Conservation (phyloP, 2,113 vertebrate genomes). For the Ranitomeya variabilis region DNA sequence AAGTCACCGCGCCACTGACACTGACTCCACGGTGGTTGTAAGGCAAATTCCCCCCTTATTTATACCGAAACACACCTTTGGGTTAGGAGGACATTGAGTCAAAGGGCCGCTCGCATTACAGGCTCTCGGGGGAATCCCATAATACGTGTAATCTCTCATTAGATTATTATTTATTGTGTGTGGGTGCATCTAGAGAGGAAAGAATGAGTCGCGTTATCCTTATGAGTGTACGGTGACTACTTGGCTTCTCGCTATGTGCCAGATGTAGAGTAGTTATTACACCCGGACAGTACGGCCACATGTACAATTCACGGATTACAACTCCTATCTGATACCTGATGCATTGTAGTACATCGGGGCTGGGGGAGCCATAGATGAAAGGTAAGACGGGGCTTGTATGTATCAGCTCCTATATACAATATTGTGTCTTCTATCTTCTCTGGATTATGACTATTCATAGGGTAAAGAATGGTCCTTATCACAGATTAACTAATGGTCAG, state of each 20-base stretch:
- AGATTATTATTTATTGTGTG: slow-evolving; percentile 48
- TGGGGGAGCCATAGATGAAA: background rate
- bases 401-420: background rate
- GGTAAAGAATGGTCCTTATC: background rate
- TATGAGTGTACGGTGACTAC: background rate
- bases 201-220: background rate
- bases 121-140: slow-evolving; percentile 32
- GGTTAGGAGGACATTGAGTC: slow-evolving; percentile 62
- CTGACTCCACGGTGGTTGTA: slow-evolving; percentile 54
- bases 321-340: background rate
- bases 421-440: background rate
- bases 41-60: slow-evolving; percentile 63
- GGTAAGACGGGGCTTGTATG: background rate
- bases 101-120: slow-evolving; percentile 59
- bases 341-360: background rate
- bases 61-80: slow-evolving; percentile 59
- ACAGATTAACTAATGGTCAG: background rate
- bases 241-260: background rate
- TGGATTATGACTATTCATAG: too few relatives aligned
- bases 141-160: slow-evolving; percentile 3
- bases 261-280: background rate
- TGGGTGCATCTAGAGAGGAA: slow-evolving; percentile 34
- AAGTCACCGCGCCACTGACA: slow-evolving; percentile 60
- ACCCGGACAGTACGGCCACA: background rate
- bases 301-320: background rate